Conservation (phyloP, 2,797 vertebrate species). For the Fundulus diaphanus region DNA sequence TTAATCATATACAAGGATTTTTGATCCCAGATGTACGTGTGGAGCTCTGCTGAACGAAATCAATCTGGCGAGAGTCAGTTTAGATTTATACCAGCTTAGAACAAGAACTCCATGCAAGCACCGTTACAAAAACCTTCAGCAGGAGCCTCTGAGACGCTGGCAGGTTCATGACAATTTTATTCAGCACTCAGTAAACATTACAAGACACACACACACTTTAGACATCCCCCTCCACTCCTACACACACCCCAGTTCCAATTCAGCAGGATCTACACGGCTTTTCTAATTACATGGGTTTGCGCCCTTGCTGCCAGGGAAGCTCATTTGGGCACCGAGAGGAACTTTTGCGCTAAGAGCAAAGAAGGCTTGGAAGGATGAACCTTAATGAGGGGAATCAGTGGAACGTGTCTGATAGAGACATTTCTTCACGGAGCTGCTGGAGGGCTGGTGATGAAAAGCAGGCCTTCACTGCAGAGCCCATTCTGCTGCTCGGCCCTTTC, state of each 20-base stretch:
- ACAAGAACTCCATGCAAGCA: neutral
- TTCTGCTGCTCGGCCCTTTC: conserved; percentile 50
- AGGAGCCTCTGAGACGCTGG: conserved; percentile 27
- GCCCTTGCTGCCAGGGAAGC: conserved; percentile 59
- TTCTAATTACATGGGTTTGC: conserved; percentile 66
- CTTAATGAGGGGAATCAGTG: conserved; percentile 72
- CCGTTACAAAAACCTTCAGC: neutral
- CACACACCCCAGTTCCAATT: conserved; percentile 22
- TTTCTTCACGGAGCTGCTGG: conserved; percentile 57
- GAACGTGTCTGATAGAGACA: conserved; percentile 74
- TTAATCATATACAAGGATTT: too few relatives aligned
- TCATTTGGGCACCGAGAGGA: conserved; percentile 53
- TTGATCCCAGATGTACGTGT: too few relatives aligned
- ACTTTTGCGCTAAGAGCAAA: conserved; percentile 47
- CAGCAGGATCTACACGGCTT: conserved; percentile 45
- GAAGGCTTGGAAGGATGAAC: conserved; percentile 64
- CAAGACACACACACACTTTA: conserved; percentile 4
- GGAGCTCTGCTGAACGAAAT: too few relatives aligned
- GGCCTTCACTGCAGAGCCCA: conserved; percentile 39
- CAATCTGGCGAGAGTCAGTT: too few relatives aligned
- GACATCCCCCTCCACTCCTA: neutral
- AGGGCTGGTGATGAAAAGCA: conserved; percentile 52
- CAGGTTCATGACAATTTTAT: conserved; percentile 42
- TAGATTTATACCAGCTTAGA: neutral
- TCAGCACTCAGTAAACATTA: conserved; percentile 51